These are phyloP conservation scores for Automeris io DNA, from an alignment of 2,888 invertebrate genomes.

Conservation along the genomic window DNA sequence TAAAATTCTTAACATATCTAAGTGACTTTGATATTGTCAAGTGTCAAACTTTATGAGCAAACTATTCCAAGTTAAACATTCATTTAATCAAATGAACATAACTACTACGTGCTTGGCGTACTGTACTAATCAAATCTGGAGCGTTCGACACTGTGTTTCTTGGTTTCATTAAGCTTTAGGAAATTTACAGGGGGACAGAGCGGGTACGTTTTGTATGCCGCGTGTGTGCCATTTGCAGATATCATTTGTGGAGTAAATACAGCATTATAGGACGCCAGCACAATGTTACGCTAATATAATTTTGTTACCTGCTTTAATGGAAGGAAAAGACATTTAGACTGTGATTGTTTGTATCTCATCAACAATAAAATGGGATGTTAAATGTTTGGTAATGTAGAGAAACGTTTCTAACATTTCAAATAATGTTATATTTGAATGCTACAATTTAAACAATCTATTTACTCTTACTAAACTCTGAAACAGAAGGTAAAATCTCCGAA, in stretches of 20 bases:
- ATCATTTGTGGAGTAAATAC: slow-evolving; percentile 37
- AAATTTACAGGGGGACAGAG: slow-evolving; percentile 26
- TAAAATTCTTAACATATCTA: slow-evolving; percentile 31
- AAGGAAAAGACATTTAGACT: slow-evolving; percentile 16
- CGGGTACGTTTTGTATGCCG: slow-evolving; percentile 18
- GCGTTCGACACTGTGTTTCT: slow-evolving; percentile 34
- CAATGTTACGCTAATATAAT: slow-evolving; percentile 27
- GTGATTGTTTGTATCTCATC: slow-evolving; percentile 1
- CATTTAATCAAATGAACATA: slow-evolving; percentile 57
- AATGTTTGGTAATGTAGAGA: neutral
- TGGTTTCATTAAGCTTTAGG: slow-evolving; percentile 33
- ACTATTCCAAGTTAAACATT: slow-evolving; percentile 45
- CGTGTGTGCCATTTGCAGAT: slow-evolving; percentile 30
- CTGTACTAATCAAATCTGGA: slow-evolving; percentile 50
- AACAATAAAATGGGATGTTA: neutral
- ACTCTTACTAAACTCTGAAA: no score
- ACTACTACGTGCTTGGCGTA: slow-evolving; percentile 46
- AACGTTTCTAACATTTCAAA: neutral
- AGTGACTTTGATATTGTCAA: slow-evolving; percentile 35
- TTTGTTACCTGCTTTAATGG: slow-evolving; percentile 25
- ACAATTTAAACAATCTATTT: no score
- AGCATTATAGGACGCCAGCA: slow-evolving; percentile 28
- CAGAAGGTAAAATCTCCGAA: no score
- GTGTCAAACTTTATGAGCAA: slow-evolving; percentile 32
- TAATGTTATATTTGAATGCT: no score